These are phyloP conservation scores for Takifugu flavidus DNA, from an alignment of 2,113 vertebrate genomes.

Conservation along the genomic window DNA sequence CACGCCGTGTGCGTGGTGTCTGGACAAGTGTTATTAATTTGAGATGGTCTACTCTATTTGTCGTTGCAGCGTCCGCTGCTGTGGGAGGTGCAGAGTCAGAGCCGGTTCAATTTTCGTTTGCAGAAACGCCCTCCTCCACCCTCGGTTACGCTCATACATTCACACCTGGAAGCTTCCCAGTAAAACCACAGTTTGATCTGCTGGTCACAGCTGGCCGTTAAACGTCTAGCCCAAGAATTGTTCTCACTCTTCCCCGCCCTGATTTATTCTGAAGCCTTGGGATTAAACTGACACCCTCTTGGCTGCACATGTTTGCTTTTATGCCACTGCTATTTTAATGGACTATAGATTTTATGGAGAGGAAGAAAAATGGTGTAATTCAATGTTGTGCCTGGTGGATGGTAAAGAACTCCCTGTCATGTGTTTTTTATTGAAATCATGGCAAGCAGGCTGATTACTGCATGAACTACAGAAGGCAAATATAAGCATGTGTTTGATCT, in stretches of 20 bases:
- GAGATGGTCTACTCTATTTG: constrained; percentile 7
- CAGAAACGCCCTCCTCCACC: constrained; percentile 6
- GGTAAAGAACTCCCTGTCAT: neutral
- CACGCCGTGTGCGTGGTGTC: neutral
- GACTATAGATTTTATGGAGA: neutral
- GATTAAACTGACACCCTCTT: neutral
- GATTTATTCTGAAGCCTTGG: constrained; percentile 1
- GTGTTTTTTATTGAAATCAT: neutral
- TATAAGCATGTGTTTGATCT: constrained; percentile 3
- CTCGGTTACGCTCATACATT: constrained; percentile 5
- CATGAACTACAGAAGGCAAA: neutral
- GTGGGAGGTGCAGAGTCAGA: neutral
- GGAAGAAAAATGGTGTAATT: neutral
- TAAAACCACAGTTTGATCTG: constrained; percentile 4
- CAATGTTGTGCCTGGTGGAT: neutral
- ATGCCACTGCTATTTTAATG: neutral
- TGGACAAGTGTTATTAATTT: neutral
- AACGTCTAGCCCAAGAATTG: constrained; percentile 6
- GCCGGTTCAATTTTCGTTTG: neutral
- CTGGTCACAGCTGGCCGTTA: neutral
- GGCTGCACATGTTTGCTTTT: neutral
- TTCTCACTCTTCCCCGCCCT: neutral
- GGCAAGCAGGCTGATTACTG: neutral
- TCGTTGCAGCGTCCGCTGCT: constrained; percentile 12
- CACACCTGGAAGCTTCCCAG: constrained; percentile 22